Base-by-base conservation (phyloP, 2,113 vertebrate species). In the Sturnira hondurensis region DNA sequence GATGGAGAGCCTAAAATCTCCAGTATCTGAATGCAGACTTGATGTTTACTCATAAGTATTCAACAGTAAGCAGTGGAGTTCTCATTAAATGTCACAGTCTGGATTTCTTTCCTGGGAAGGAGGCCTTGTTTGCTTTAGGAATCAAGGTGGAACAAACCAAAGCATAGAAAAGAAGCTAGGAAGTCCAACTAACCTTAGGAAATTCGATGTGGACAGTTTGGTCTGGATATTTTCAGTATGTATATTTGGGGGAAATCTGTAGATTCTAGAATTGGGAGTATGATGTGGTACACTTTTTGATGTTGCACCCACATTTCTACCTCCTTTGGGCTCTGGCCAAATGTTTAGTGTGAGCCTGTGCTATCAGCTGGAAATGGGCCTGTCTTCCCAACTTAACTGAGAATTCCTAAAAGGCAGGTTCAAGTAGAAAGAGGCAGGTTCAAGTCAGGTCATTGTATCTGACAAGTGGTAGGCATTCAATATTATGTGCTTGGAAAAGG, bases 71-170 rank as follows among this genome's bases (percentile, higher is more conserved):
- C 65, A 43, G 1, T 20, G 11, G 65, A 17, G 2, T 78, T 95
- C 50, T 86, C 56, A 86, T 63, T 56, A 91, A 94, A 95, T 86
- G 43, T 91, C 71, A 93, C 36, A 15, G 20, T 10, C n/a, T 84
- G 45, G 14, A 33, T 88, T 94, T 89, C 61, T 38, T 95, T 82
- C 54, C 26, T 56, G 24, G 41, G 20, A 56, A 28, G 83, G 85
- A 86, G 36, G 1, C 67, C 95, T 71, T 77, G 58, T 94, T 95
- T 97, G 70, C 47, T 92, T 68, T 58, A 58, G 80, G 82, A 91
- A 74, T 93, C 43, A 67, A 94, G 63, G 43, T 91, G 54, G 24
- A 54, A 5, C 19, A 87, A 70, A 88, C 12, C 20, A 56, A 80
- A 84, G 56, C 38, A 65, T 5, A 33, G 54, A 80, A 83, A 63